Conservation (phyloP, 1,140 invertebrate genomes). For the Dendrolimus kikuchii region DNA sequence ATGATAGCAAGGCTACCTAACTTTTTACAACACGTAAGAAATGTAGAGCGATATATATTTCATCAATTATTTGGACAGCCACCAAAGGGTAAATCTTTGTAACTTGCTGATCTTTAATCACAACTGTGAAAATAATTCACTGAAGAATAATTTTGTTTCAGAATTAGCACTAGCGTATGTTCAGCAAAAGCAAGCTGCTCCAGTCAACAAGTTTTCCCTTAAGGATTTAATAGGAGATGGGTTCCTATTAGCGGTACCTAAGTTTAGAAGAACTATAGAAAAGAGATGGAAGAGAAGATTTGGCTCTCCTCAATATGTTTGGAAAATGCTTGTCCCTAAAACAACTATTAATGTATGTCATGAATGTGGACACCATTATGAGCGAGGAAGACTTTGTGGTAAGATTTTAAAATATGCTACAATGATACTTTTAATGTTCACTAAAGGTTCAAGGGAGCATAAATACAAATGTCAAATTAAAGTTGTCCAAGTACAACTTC, state of each 20-base stretch:
- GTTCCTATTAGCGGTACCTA: slow-evolving; percentile 88
- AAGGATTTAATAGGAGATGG: slow-evolving; percentile 80
- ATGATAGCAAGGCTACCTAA: slow-evolving; percentile 36
- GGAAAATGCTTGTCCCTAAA: slow-evolving; percentile 81
- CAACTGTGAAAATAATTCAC: slow-evolving; percentile 1
- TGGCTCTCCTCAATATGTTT: slow-evolving; percentile 75
- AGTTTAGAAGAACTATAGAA: slow-evolving; percentile 82
- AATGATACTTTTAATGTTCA: neutral
- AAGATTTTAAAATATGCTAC: slow-evolving; percentile 1
- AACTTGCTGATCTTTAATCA: too few relatives aligned
- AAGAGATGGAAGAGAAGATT: slow-evolving; percentile 81
- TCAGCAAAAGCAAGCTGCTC: slow-evolving; percentile 22
- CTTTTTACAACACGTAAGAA: slow-evolving; percentile 31
- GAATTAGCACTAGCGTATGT: slow-evolving; percentile 47
- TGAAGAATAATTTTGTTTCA: slow-evolving; percentile 21
- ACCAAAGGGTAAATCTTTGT: slow-evolving; percentile 32
- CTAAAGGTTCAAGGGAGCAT: neutral
- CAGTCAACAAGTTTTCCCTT: slow-evolving; percentile 56
- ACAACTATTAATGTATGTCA: slow-evolving; percentile 83
- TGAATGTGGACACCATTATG: slow-evolving; percentile 87
- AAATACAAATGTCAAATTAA: neutral
- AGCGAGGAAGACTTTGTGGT: slow-evolving; percentile 83
- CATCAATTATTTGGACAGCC: slow-evolving; percentile 41
- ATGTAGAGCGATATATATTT: slow-evolving; percentile 40
- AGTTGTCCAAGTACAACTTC: too few relatives aligned